Evolutionary conservation across 2,113 vertebrate species (phyloP), one percentile per base, ranked within the genome.

Genomic region (Eptesicus fuscus): DNA sequence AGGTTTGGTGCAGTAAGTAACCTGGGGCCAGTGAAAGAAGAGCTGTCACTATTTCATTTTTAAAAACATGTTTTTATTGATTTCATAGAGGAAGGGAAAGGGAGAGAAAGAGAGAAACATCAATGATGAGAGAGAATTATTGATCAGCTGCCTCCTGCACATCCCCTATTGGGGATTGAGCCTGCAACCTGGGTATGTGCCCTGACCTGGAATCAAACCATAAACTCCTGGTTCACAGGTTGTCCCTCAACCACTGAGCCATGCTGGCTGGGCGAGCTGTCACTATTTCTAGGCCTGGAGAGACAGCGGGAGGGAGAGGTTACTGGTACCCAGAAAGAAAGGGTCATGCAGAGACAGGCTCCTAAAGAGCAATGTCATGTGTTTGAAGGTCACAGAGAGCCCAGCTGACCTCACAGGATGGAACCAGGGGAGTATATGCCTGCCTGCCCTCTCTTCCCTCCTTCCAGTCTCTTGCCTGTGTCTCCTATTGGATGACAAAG

Each of bases 401-500:
- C 20, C 18, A 80, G 18, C 1, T 11, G 20, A 71, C 17, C 5
- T 9, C 7, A 85, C 5, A 9, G 22, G 7, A 82, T 18, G 25
- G 8, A 69, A n/a, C 23, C 5, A 20, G 30, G 3, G 11, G 2
- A 32, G 47, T n/a, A 35, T 23, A 2, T 6, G 17, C 20, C 28
- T 67, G 7, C 7, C 2, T 69, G 56, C 28, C 42, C 25, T 2
- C 7, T 2, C 6, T 5, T 47, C 9, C 5, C 9, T 47, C 2
- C 1, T 30, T 93, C 25, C 28, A 17, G 14, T 35, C 25, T 74
- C 28, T 25, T 91, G 12, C 42, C 3, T 9, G 1, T n/a, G 0
- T 63, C 1, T 30, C 2, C 40, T 23, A 13, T 25, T 20, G 22
- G 5, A 70, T 22, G 18, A 61, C 56, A 61, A 12, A 61, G 56